Evolutionary conservation across 2,797 vertebrate genomes (phyloP), one percentile per base, ranked within the genome.

Genomic region (Sitta carolinensis): DNA sequence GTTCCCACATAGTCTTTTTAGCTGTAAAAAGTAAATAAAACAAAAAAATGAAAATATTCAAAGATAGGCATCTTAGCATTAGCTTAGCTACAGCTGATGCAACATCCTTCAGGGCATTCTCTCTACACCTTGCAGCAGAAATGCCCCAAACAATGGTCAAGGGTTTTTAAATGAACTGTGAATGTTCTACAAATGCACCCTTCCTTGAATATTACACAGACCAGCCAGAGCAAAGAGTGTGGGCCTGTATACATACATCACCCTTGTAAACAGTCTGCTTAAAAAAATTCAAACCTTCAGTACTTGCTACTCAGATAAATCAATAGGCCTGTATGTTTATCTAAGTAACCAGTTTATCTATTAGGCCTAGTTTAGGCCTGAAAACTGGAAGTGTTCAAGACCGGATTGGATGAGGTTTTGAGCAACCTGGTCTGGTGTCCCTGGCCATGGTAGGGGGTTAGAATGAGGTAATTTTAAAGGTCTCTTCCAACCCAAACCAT

Each of bases 1-100:
- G 98, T 95, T 99, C 99, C 99, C 99, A 99, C 99, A 99, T 99
- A 0, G 98, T 98, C 91, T 98, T 99, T 50, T 98, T 98, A 81
- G 98, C 98, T 99, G 87, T 36, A 92, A 97, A 78, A 94, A 74
- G 30, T 47, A 86, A 88, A 5, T 75, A 43, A 90, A 92, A 84
- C 4, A 84, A 55, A 69, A 69, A 75, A 85, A 82, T 9, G 4
- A 45, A 81, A 43, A 64, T 42, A 70, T 7, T 10, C 13, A 25
- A 70, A 62, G 22, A 79, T 2, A 13, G 47, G 22, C 16, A 59
- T 12, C 40, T 50, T 69, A 32, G 14, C 50, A 61, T 51, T 68
- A 75, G 26, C 22, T 63, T 47, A 77, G 38, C 30, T 78, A 77
- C 14, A 66, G 52, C 15, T 72, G 36, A 43, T 40, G 38, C 45